Base-by-base conservation (phyloP, 64 coral and sea anemone genomes). In the Cladopsammia gracilis region DNA sequence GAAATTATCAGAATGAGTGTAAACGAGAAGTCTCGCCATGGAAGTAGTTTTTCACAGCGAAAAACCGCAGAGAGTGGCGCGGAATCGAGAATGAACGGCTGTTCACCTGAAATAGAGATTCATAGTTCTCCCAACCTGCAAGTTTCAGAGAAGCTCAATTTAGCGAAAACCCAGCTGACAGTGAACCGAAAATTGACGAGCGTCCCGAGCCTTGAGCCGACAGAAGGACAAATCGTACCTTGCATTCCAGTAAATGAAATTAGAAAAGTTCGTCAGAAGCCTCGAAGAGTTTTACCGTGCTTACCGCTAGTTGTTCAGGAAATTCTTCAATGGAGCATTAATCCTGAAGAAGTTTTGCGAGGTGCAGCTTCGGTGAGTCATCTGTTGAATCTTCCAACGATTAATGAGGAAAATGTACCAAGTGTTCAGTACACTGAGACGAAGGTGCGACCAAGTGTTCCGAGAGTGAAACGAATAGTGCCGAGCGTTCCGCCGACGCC, bases 361-460 rank as follows among this genome's bases (percentile, higher is more conserved):
- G 46, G 72, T 12, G 61, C 78, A 45, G 20, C 80, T 24, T 68
- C 80, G 46, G 45, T 84, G 44, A 22, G 42, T 24, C 62, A 82
- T 16, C 20, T 84, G 45, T 25, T 48, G 6, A 20, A 14, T 66
- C 62, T 84, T 48, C 61, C 42, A 24, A 67, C 60, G 4, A 51
- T 84, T 84, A 16, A 67, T 23, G 45, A 84, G 62, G 11, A 66
- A 11, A 4, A 5, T 62, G 13, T 16, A 80, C n/a, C 51, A 13
- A 80, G 15, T 25, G 80, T 43, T 64, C 10, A 46, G 44, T 7
- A 1, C 19, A n/a, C 6, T 18, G 72, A 75, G 72, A 3, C 7
- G 25, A 75, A 75, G 20, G 19, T 4, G 7, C 50, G 8, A 77
- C 8, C 48, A 11, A 56, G 8, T 1, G 75, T 54, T 22, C 50